Evolutionary conservation across 2,113 vertebrate species (phyloP), one percentile per base, ranked within the genome.

Genomic region (Otolemur garnettii): DNA sequence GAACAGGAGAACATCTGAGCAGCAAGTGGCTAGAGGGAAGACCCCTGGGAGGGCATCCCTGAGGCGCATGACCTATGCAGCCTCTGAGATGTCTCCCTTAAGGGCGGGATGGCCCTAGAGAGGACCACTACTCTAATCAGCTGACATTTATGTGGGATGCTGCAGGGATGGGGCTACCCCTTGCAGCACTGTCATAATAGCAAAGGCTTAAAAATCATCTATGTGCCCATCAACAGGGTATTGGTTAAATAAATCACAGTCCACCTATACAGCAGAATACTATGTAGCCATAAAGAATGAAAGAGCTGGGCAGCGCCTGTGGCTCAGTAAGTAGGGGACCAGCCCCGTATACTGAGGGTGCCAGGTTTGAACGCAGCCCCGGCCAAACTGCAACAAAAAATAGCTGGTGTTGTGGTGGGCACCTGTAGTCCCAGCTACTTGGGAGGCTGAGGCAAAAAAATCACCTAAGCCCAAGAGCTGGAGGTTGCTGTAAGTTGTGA

Each of bases 181-280:
- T 38, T 45, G 9, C 12, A 18, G 50, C 9, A 0, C 57, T 24
- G 42, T 62, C 21, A 0, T 24, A 50, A 59, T 21, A 11, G 79
- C n/a, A 55, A 55, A 79, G 75, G 30, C 4, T 78, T 11, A 35
- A 24, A 38, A 82, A 69, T 53, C 83, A 38, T 12, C 45, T 22
- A 7, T 19, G 0, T 2, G 71, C 45, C 45, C 45, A 0, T 4
- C 33, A 33, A 24, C 53, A 7, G 75, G 77, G 75, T 50, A 38
- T 22, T 4, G 7, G 35, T 35, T 22, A 30, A 33, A 59, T 21
- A 59, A 59, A 24, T 80, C 87, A 1, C 28, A 6, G 12, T 4
- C 24, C 0, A 2, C 15, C 87, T 7, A 26, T 12, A 0, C 0
- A 15, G 22, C 33, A 64, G 77, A 38, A 35, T 5, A 17, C n/a